phyloP scores from a whole-genome alignment of 2,888 invertebrate species.

The Dasypogon diadema region DNA sequence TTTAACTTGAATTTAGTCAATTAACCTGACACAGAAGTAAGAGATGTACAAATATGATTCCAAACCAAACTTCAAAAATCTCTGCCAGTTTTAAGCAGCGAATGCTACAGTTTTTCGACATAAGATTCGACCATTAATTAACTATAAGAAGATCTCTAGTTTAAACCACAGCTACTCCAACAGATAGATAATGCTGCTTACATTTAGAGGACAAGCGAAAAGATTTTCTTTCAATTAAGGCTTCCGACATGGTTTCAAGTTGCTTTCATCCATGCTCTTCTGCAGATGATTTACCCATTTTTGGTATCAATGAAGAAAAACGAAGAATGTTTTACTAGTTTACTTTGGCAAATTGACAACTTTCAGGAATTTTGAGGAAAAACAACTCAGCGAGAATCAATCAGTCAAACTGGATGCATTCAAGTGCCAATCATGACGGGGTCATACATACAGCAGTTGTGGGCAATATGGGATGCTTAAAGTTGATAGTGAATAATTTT shows the following conservation, averaged over 20 bases:
- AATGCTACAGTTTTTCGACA: too few relatives aligned
- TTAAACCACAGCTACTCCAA: too few relatives aligned
- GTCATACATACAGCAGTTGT: background rate
- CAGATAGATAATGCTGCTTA: too few relatives aligned
- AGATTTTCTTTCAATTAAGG: constrained; percentile 11
- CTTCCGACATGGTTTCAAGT: constrained; percentile 15
- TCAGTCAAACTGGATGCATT: constrained; percentile 51
- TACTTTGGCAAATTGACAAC: constrained; percentile 49
- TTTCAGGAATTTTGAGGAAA: constrained; percentile 44
- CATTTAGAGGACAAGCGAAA: too few relatives aligned
- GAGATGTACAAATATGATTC: too few relatives aligned
- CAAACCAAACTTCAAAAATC: too few relatives aligned
- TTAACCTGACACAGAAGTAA: too few relatives aligned
- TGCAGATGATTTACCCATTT: constrained; percentile 27
- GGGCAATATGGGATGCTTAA: constrained; percentile 6
- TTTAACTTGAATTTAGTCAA: too few relatives aligned
- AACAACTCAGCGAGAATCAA: constrained; percentile 44
- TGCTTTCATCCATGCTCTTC: background rate
- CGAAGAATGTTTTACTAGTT: constrained; percentile 33
- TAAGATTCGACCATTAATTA: too few relatives aligned
- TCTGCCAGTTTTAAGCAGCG: too few relatives aligned
- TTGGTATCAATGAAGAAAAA: constrained; percentile 32
- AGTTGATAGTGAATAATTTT: background rate
- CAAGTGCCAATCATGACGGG: constrained; percentile 50
- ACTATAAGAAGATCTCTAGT: too few relatives aligned